Conservation (phyloP, 1,140 invertebrate species). For the Probaryconus sp. region DNA sequence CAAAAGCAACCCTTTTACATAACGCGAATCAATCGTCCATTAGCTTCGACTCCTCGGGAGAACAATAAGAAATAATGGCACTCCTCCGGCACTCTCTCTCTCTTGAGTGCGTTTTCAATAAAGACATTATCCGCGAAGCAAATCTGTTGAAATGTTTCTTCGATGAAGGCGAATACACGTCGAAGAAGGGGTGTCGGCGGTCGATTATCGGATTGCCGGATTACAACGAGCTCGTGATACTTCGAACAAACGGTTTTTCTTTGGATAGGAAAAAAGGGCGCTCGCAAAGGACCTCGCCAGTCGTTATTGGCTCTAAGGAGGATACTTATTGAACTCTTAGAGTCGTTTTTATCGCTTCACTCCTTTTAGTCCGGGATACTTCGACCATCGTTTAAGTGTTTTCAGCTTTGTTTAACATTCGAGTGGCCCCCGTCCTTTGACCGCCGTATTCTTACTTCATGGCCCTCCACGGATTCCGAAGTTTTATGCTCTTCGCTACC, state of each 20-base stretch:
- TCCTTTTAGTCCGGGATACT: conserved; percentile 58
- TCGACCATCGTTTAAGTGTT: conserved; percentile 64
- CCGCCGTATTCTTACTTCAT: conserved; percentile 14
- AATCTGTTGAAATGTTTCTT: conserved; percentile 71
- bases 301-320: conserved; percentile 73
- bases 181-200: conserved; percentile 48
- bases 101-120: conserved; percentile 70
- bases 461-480: background rate
- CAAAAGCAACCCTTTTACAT: conserved; percentile 60
- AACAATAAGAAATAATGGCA: conserved; percentile 67
- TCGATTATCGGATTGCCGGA: conserved; percentile 73
- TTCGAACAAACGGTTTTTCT: conserved; percentile 74
- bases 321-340: conserved; percentile 76
- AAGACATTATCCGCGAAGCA: conserved; percentile 73
- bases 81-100: conserved; percentile 38
- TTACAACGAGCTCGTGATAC: conserved; percentile 68
- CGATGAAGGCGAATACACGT: conserved; percentile 52
- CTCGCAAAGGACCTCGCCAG: conserved; percentile 44
- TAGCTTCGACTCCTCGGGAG: conserved; percentile 58
- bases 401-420: conserved; percentile 67
- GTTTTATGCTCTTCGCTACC: background rate
- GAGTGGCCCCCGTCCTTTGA: conserved; percentile 37
- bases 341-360: conserved; percentile 69
- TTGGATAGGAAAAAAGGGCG: conserved; percentile 57
- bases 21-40: conserved; percentile 64